Evolutionary conservation across 2,888 invertebrate genomes (phyloP).

Genomic region (Ctenicera cuprea): DNA sequence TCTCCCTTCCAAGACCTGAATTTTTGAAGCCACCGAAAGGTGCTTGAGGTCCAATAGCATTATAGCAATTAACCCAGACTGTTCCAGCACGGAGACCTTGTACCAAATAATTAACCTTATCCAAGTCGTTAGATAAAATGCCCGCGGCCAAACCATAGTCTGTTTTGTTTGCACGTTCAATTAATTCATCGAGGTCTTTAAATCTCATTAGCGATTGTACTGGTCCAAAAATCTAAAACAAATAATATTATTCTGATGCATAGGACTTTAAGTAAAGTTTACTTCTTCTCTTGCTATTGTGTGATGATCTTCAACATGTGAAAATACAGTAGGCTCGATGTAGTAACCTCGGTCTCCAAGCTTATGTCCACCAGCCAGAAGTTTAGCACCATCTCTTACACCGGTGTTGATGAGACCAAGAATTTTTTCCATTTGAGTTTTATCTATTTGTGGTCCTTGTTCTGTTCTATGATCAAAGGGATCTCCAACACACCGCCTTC

Average conservation of each 20-base stretch:
- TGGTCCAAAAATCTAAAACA: constrained; percentile 93
- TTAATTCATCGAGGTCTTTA: constrained; percentile 88
- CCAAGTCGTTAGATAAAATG: constrained; percentile 93
- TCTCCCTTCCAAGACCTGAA: constrained; percentile 96
- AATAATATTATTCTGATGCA: background rate
- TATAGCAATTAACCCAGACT: constrained; percentile 96
- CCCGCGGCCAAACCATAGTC: constrained; percentile 96
- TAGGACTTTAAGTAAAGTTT: background rate
- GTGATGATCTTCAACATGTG: constrained; percentile 89
- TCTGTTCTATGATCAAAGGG: constrained; percentile 89
- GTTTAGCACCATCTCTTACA: constrained; percentile 88
- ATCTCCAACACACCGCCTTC: constrained; percentile 88
- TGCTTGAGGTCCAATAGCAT: constrained; percentile 86
- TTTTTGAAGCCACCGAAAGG: constrained; percentile 99
- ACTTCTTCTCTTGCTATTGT: constrained; percentile 90
- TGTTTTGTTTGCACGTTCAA: constrained; percentile 91
- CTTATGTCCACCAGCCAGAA: constrained; percentile 85
- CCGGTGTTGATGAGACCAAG: constrained; percentile 87
- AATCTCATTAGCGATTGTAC: constrained; percentile 96
- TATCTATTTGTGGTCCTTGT: constrained; percentile 95
- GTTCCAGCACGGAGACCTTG: constrained; percentile 88
- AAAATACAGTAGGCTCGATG: constrained; percentile 92
- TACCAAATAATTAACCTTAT: constrained; percentile 88
- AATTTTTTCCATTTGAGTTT: constrained; percentile 89
- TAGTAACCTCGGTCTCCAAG: constrained; percentile 85